Evolutionary conservation across 1,140 invertebrate genomes (phyloP).

Genomic region (Lordiphosa collinella): DNA sequence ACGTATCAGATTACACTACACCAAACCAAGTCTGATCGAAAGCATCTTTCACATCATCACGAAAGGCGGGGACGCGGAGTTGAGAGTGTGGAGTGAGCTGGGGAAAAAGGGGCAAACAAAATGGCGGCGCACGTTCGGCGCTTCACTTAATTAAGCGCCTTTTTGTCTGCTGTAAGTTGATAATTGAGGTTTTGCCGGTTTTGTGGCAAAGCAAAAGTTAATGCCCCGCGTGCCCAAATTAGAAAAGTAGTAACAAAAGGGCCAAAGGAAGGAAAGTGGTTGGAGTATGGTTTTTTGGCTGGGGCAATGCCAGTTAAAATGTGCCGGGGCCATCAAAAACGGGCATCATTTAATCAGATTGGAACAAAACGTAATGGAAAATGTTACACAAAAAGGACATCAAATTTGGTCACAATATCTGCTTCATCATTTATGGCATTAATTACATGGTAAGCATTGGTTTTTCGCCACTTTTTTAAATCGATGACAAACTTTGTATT

Average conservation of each 20-base stretch:
- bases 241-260: conserved; percentile 46
- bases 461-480: too few relatives aligned
- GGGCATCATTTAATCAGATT: too few relatives aligned
- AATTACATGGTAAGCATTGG: too few relatives aligned
- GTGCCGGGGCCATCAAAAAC: too few relatives aligned
- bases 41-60: conserved; percentile 11
- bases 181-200: conserved; percentile 68
- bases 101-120: conserved; percentile 27
- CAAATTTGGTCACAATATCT: too few relatives aligned
- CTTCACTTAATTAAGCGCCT: conserved; percentile 72
- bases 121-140: conserved; percentile 58
- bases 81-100: not conserved
- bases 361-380: too few relatives aligned
- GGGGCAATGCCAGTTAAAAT: too few relatives aligned
- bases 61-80: not conserved
- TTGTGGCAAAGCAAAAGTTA: conserved; percentile 59
- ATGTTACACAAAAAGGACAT: too few relatives aligned
- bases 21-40: conserved; percentile 23
- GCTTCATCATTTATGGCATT: too few relatives aligned
- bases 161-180: conserved; percentile 69
- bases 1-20: conserved; percentile 35
- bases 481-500: too few relatives aligned
- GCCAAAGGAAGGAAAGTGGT: conserved; percentile 8
- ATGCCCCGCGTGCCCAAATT: conserved; percentile 36
- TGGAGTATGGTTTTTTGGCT: not conserved